These are phyloP conservation scores for Neostethus bicornis DNA, from an alignment of 2,797 vertebrate species.

Conservation along the genomic window DNA sequence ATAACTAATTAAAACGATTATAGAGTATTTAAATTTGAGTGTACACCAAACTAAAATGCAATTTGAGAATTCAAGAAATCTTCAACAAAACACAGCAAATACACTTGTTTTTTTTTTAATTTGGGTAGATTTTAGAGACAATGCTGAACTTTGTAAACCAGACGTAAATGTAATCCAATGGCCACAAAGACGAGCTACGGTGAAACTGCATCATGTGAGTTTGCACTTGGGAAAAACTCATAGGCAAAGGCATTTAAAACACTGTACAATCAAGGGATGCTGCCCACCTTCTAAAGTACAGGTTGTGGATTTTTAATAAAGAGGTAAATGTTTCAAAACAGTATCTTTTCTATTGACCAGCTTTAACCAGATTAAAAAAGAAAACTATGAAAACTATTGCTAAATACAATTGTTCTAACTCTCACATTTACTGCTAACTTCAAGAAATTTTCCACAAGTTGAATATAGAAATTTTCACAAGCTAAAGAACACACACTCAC, in stretches of 20 bases:
- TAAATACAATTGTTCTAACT: constrained; percentile 71
- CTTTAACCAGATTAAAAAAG: constrained; percentile 67
- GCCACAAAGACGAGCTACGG: constrained; percentile 31
- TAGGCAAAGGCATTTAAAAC: constrained; percentile 60
- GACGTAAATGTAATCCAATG: constrained; percentile 8
- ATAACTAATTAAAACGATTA: too few species aligned
- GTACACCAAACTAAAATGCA: background rate
- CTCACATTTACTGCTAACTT: constrained; percentile 58
- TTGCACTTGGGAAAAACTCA: constrained; percentile 55
- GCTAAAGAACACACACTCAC: constrained; percentile 43
- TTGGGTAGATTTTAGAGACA: background rate
- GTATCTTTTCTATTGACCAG: constrained; percentile 67
- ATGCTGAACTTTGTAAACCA: background rate
- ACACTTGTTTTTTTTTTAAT: too few species aligned
- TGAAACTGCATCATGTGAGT: constrained; percentile 50
- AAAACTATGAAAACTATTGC: constrained; percentile 78
- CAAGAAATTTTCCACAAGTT: constrained; percentile 56
- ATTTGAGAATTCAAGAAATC: background rate
- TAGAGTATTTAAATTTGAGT: background rate
- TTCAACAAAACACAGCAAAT: background rate
- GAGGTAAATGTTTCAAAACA: constrained; percentile 79
- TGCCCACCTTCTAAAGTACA: constrained; percentile 70
- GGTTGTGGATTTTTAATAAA: constrained; percentile 57
- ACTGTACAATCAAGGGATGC: constrained; percentile 68
- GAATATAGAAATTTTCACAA: constrained; percentile 49